These are phyloP conservation scores for Tipula confusa DNA, from an alignment of 2,888 invertebrate species.

Conservation along the genomic window DNA sequence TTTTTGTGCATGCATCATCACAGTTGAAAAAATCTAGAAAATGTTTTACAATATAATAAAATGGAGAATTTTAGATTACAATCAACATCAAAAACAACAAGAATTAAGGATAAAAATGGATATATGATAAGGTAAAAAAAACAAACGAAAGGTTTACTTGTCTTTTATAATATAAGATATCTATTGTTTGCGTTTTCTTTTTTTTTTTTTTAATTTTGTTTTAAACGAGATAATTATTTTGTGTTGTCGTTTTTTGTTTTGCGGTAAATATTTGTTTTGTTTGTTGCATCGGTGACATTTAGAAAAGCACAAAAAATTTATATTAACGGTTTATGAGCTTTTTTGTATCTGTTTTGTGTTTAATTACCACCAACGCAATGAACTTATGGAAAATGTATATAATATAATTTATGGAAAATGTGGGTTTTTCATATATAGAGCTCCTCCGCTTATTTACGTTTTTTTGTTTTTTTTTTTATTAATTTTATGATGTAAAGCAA, in stretches of 20 bases:
- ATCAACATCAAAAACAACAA: conserved; percentile 30
- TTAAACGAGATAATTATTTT: background rate
- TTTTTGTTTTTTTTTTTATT: too few species aligned
- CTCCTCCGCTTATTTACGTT: background rate
- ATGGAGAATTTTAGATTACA: conserved; percentile 34
- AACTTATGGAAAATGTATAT: background rate
- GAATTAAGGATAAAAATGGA: conserved; percentile 35
- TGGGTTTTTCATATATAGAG: background rate
- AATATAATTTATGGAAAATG: conserved; percentile 12
- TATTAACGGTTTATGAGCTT: background rate
- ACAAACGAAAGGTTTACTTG: too few species aligned
- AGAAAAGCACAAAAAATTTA: too few species aligned
- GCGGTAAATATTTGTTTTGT: too few species aligned
- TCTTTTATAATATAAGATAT: background rate
- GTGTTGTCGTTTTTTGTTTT: too few species aligned
- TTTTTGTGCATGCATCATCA: background rate
- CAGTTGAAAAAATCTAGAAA: conserved; percentile 29
- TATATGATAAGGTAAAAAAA: conserved; percentile 36
- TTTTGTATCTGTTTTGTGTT: background rate
- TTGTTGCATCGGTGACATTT: conserved; percentile 25
- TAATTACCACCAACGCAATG: background rate
- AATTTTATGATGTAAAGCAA: too few species aligned
- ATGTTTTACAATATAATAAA: conserved; percentile 36
- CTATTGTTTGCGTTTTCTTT: background rate
- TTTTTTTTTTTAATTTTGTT: background rate